phyloP scores from a whole-genome alignment of 2,888 invertebrate species.

The Melieria crassipennis region DNA sequence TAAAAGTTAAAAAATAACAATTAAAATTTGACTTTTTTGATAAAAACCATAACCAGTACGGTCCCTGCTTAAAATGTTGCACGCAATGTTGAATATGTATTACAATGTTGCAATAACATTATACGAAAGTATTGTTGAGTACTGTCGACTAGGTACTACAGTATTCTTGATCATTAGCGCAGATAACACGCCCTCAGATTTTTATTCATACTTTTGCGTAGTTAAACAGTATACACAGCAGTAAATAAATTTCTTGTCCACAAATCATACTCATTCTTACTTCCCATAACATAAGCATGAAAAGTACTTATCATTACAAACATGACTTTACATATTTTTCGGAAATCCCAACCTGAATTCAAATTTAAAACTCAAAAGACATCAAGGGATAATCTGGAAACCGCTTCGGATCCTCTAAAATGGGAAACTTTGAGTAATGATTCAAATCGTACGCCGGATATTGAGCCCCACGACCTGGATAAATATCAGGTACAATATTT shows the following conservation, averaged over 20 bases:
- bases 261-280: background rate
- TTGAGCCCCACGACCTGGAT: conserved; percentile 84
- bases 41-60: too few species aligned
- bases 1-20: too few species aligned
- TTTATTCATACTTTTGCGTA: too few species aligned
- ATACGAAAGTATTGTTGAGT: too few species aligned
- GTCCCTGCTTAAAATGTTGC: too few species aligned
- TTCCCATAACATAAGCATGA: background rate
- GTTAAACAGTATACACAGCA: too few species aligned
- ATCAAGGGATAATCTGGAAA: conserved; percentile 58
- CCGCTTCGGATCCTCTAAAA: conserved; percentile 65
- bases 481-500: conserved; percentile 74
- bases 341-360: background rate
- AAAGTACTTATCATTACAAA: background rate
- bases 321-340: background rate
- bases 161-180: too few species aligned
- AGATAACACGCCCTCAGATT: too few species aligned
- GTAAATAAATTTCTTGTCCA: background rate
- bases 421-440: conserved; percentile 75
- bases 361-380: conserved; percentile 21
- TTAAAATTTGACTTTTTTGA: too few species aligned
- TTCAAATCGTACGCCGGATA: conserved; percentile 77
- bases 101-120: too few species aligned
- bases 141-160: too few species aligned
- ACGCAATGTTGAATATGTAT: too few species aligned